Percentiles rank a stretch among this genome's conserved stretches.
Evolutionary conservation across 2,113 vertebrate species (phyloP).

Genomic region (Oreochromis spilurus): DNA sequence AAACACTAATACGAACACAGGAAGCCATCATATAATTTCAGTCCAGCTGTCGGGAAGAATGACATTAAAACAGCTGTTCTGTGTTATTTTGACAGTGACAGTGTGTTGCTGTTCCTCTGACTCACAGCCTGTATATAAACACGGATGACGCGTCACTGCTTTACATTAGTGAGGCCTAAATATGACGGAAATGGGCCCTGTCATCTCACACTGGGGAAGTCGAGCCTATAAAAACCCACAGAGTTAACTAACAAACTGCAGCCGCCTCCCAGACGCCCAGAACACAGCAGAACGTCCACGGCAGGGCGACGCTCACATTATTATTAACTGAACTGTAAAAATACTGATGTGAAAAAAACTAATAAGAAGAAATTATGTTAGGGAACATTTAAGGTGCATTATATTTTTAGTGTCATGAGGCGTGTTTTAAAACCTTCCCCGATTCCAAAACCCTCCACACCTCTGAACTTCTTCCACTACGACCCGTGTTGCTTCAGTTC

Average conservation of each 20-base stretch:
- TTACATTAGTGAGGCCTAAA: neutral
- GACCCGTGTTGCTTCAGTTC: neutral
- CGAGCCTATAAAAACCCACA: neutral
- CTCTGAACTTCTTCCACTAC: neutral
- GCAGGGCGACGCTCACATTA: neutral
- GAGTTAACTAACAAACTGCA: neutral
- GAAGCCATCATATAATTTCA: neutral
- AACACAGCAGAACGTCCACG: accelerated
- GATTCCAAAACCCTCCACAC: neutral
- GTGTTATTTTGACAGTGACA: neutral
- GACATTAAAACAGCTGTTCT: neutral
- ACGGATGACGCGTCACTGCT: neutral
- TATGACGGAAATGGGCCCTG: neutral
- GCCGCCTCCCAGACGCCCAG: neutral
- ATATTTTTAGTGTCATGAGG: neutral
- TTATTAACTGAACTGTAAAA: neutral
- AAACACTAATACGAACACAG: neutral
- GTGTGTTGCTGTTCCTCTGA: neutral
- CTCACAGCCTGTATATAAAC: neutral
- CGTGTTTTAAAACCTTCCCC: neutral
- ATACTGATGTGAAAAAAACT: neutral
- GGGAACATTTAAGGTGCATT: neutral
- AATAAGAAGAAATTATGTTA: neutral
- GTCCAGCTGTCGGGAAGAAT: neutral
- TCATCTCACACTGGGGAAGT: neutral